Conservation (phyloP, 2,888 invertebrate species). For the Dorcus hopei region DNA sequence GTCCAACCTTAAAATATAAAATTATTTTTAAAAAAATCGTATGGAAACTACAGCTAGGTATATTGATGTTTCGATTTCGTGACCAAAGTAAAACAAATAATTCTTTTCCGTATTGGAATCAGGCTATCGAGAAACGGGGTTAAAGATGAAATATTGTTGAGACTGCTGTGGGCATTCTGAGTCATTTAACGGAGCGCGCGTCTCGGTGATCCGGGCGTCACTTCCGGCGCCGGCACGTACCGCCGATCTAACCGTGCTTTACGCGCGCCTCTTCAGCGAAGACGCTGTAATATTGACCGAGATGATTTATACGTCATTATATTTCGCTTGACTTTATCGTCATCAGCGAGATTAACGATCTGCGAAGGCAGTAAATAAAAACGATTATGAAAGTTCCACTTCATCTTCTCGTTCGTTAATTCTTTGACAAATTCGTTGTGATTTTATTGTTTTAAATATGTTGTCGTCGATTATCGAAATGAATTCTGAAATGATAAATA, state of each 20-base stretch:
- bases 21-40: too few relatives aligned
- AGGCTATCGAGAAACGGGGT: not conserved
- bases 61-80: too few relatives aligned
- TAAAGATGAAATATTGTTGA: conserved; percentile 8
- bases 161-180: conserved; percentile 10
- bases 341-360: conserved; percentile 8
- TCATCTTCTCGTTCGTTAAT: not conserved
- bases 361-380: not conserved
- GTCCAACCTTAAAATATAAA: too few relatives aligned
- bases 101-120: too few relatives aligned
- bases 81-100: too few relatives aligned
- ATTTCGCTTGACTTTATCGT: conserved; percentile 5
- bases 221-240: not conserved
- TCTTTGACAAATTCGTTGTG: not conserved
- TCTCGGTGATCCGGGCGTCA: conserved; percentile 1
- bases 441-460: too few relatives aligned
- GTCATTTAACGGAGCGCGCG: conserved; percentile 10
- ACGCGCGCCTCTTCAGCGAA: not conserved
- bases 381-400: not conserved
- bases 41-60: too few relatives aligned
- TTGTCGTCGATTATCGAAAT: not conserved
- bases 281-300: conserved; percentile 11
- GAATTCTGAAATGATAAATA: not conserved
- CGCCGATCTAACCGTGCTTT: not conserved
- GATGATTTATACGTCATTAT: conserved; percentile 12